phyloP scores from a whole-genome alignment of 2,113 vertebrate genomes.

The Tupaia tana region DNA sequence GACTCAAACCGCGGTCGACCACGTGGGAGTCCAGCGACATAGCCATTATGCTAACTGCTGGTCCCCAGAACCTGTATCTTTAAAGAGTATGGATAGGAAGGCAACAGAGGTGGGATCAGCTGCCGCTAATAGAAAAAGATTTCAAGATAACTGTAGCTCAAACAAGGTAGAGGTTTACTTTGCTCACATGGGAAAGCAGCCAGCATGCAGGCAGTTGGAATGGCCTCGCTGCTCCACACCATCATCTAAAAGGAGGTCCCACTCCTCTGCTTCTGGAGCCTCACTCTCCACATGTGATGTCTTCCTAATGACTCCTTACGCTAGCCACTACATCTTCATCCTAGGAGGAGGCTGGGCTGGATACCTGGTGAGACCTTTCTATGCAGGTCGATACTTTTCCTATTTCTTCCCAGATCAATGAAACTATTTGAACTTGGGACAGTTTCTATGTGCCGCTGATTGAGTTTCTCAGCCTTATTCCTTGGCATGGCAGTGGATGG shows the following conservation, averaged over 20 bases:
- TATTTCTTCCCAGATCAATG: not conserved
- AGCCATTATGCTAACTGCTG: no score
- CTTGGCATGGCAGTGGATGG: accelerated
- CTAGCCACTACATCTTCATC: not conserved
- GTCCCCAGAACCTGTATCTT: not conserved
- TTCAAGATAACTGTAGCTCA: not conserved
- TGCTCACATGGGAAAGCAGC: not conserved
- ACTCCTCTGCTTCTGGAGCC: no score
- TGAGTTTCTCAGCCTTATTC: not conserved
- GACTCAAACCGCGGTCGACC: no score
- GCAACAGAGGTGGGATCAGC: not conserved
- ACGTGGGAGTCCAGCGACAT: no score
- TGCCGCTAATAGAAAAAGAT: not conserved
- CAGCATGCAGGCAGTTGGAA: not conserved
- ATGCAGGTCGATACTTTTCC: not conserved
- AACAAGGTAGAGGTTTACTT: not conserved
- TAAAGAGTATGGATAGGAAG: not conserved
- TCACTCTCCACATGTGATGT: not conserved
- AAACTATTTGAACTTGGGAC: not conserved
- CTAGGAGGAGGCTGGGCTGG: no score
- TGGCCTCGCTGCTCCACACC: accelerated
- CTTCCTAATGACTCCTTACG: not conserved
- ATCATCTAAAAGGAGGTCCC: not conserved
- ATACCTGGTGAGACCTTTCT: not conserved
- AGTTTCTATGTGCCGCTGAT: not conserved